Evolutionary conservation across 2,113 vertebrate species (phyloP).

Genomic region (Cervus canadensis): DNA sequence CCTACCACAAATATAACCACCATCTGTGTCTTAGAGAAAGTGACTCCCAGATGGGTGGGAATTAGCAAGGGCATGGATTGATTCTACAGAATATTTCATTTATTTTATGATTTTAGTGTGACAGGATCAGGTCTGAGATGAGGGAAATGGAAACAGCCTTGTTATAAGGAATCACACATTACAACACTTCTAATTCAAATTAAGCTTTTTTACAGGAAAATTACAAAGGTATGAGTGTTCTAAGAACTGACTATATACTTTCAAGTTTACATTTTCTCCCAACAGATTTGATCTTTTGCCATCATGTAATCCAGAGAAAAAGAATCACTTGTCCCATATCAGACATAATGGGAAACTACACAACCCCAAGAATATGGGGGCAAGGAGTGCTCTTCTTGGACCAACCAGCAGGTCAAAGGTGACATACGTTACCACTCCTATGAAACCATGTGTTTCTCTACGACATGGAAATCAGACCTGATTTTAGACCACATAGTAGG

Average conservation of each 20-base stretch:
- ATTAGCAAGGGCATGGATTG: background rate
- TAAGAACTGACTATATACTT: background rate
- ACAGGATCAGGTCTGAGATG: background rate
- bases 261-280: background rate
- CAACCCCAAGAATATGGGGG: background rate
- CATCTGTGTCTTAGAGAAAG: background rate
- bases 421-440: background rate
- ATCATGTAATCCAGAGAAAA: background rate
- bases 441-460: background rate
- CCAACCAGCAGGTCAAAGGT: background rate
- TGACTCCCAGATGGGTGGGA: background rate
- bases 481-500: background rate
- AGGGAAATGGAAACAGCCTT: background rate
- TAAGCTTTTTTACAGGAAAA: background rate
- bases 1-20: background rate
- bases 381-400: background rate
- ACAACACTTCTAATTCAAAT: background rate
- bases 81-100: background rate
- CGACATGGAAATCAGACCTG: background rate
- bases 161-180: background rate
- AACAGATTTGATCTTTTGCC: background rate
- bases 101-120: background rate
- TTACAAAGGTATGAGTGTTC: background rate
- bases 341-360: background rate
- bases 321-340: background rate